Conservation (phyloP, 2,888 invertebrate species). For the Hesperia comma region DNA sequence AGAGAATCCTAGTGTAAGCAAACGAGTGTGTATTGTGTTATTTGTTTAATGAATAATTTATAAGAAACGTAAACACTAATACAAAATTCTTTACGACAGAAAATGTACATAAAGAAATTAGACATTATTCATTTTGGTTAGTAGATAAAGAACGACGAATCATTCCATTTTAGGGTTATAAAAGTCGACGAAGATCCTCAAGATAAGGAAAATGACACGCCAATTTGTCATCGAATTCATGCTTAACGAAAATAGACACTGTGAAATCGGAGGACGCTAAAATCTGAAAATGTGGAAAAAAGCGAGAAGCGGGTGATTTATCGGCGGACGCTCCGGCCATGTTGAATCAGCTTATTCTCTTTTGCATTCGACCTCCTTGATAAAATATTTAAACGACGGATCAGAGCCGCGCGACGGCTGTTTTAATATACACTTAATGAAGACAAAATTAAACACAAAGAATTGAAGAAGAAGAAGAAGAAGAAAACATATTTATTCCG, state of each 20-base stretch:
- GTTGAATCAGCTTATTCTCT: constrained; percentile 47
- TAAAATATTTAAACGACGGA: constrained; percentile 55
- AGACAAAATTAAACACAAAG: background rate
- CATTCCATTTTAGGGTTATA: constrained; percentile 27
- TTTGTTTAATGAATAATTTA: background rate
- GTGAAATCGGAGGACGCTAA: constrained; percentile 57
- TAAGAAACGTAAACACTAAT: background rate
- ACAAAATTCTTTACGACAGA: background rate
- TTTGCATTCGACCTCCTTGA: constrained; percentile 44
- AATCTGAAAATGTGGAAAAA: constrained; percentile 55
- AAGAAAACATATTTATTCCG: too few species aligned
- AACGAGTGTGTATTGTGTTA: too few species aligned
- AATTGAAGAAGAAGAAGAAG: too few species aligned
- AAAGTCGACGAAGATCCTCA: constrained; percentile 19
- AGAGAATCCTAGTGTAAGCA: too few species aligned
- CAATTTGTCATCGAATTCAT: constrained; percentile 55
- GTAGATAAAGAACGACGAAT: constrained; percentile 5
- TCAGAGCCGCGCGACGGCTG: constrained; percentile 13
- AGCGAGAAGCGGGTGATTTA: constrained; percentile 59
- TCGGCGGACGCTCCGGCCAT: constrained; percentile 53
- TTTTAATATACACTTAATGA: constrained; percentile 13
- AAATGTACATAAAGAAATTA: background rate
- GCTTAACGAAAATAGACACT: constrained; percentile 58
- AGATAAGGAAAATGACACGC: constrained; percentile 36
- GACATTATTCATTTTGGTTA: constrained; percentile 6